Conservation (phyloP, 2,888 invertebrate genomes). For the Drosophila kanekoi region DNA sequence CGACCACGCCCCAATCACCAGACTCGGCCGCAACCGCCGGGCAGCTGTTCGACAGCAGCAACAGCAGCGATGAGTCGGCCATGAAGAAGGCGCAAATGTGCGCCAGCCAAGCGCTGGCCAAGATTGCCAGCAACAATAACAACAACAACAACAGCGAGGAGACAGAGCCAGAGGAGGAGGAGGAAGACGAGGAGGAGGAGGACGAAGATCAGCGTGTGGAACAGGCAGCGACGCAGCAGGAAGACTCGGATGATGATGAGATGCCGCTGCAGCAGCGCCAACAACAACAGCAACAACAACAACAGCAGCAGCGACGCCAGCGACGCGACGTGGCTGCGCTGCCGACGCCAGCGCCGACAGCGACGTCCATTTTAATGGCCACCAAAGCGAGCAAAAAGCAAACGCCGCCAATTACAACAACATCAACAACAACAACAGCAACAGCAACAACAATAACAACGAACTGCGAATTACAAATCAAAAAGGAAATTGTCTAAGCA, state of each 20-base stretch:
- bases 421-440: constrained; percentile 22
- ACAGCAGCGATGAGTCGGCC: constrained; percentile 81
- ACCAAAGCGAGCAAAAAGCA: constrained; percentile 83
- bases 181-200: constrained; percentile 6
- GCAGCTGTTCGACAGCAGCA: constrained; percentile 83
- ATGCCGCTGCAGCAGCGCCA: constrained; percentile 64
- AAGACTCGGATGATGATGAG: constrained; percentile 48
- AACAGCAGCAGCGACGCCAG: constrained; percentile 27
- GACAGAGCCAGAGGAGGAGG: constrained; percentile 18
- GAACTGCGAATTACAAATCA: constrained; percentile 83
- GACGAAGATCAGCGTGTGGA: background rate
- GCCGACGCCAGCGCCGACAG: constrained; percentile 19
- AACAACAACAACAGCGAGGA: constrained; percentile 14
- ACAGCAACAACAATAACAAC: constrained; percentile 66
- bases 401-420: constrained; percentile 64
- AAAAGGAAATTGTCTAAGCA: constrained; percentile 78
- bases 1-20: constrained; percentile 80
- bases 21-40: constrained; percentile 82
- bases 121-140: constrained; percentile 61
- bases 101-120: constrained; percentile 78
- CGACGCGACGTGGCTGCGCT: constrained; percentile 18
- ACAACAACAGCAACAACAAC: constrained; percentile 32
- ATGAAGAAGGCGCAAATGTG: constrained; percentile 82
- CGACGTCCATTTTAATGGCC: constrained; percentile 63
- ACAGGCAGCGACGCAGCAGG: constrained; percentile 27